Evolutionary conservation across 2,797 vertebrate genomes (phyloP).

Genomic region (Morelia viridis): DNA sequence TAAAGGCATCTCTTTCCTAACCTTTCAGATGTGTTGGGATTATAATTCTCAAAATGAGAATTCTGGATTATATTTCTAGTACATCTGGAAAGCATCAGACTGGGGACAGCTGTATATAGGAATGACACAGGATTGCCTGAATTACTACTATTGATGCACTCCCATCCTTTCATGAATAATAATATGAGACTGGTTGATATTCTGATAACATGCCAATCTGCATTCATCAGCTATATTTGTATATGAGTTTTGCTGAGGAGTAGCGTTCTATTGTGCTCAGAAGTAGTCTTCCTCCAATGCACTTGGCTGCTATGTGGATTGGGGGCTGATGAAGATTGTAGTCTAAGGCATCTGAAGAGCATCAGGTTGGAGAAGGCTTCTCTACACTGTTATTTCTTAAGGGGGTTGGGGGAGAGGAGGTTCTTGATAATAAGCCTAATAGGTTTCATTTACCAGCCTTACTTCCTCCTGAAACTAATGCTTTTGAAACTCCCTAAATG

Average conservation of each 20-base stretch:
- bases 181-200: neutral
- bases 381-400: neutral
- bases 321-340: neutral
- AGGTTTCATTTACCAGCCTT: slow-evolving; percentile 10
- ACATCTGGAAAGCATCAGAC: neutral
- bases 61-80: neutral
- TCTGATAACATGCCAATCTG: neutral
- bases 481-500: neutral
- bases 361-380: neutral
- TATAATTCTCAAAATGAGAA: neutral
- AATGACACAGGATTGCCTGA: neutral
- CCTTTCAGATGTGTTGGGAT: neutral
- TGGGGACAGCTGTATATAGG: neutral
- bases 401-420: neutral
- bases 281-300: neutral
- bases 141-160: neutral
- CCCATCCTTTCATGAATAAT: neutral
- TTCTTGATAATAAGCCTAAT: neutral
- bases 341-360: neutral
- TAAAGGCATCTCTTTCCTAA: neutral
- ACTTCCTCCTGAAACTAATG: neutral
- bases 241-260: neutral
- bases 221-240: neutral
- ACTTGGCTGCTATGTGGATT: neutral
- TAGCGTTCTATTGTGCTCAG: neutral